Evolutionary conservation across 2,797 vertebrate species (phyloP), one percentile per base, ranked within the genome.

Genomic region (Mormyrus proboscirostris): DNA sequence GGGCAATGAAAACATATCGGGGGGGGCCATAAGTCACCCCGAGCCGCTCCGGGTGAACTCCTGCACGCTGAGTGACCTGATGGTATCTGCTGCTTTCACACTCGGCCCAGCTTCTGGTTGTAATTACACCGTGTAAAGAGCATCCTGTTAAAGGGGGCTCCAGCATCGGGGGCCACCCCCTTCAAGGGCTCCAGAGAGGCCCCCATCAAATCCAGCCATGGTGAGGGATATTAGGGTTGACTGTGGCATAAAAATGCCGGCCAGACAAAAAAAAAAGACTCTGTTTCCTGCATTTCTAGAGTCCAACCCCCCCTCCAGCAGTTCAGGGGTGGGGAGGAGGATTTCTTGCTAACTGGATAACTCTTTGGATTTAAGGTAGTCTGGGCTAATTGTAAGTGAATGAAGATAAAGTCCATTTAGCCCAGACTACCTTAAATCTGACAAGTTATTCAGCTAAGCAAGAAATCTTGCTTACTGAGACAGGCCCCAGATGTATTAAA

Each of bases 91-190:
- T 89, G 92, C 92, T 93, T 95, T 94, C 93, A 92, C 93, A 94
- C 93, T 93, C 90, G 89, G 89, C 89, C 90, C 90, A 89, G 93
- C 94, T 94, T 94, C 94, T 95, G 94, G 92, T 94, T 95, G 94
- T 93, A 94, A 95, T 95, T 95, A 94, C 94, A 94, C 91, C 92
- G 90, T 94, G 93, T 94, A 94, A 93, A 93, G 91, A 92, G 91
- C 92, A 92, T 94, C 92, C 94, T 93, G 94, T 94, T 92, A 94
- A 91, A 88, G 69, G 88, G 53, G 53, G 22, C 90, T 91, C 91
- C 92, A 92, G 91, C 91, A 88, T 90, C 91, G 89, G 88, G 91
- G 90, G 88, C 65, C n/a, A 29, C 29, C 44, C 41, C 49, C 89
- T 44, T 86, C 47, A 69, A 14, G 88, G 88, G 89, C 88, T 90